Percentiles rank a stretch among this genome's conserved stretches.
These are phyloP conservation scores for Zapornia atra DNA, from an alignment of 2,113 vertebrate genomes.

Conservation along the genomic window DNA sequence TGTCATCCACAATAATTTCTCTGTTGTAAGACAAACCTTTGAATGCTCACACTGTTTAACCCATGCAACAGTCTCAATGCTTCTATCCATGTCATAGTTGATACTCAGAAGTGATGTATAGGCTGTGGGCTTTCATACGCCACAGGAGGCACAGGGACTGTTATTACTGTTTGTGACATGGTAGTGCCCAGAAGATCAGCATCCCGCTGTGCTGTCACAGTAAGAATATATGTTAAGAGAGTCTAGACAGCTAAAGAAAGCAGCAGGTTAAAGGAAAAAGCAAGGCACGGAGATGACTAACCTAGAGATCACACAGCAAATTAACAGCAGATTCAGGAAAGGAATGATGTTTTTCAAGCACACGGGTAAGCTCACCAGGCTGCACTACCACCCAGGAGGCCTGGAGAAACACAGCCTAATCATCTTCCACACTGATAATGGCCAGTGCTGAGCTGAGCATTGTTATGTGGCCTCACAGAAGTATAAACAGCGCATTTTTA, in stretches of 20 bases:
- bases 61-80: not conserved
- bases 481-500: not conserved
- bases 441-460: not conserved
- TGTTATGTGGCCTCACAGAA: not conserved
- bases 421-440: not conserved
- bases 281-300: not conserved
- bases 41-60: not conserved
- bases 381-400: not conserved
- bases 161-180: not conserved
- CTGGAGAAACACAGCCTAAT: not conserved
- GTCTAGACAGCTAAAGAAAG: not conserved
- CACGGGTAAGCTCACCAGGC: not conserved
- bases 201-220: not conserved
- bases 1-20: not conserved
- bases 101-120: not conserved
- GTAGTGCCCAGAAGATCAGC: not conserved
- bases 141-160: not conserved
- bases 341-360: not conserved
- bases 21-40: not conserved
- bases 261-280: not conserved
- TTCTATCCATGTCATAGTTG: not conserved
- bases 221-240: not conserved
- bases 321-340: not conserved
- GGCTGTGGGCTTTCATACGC: fast-evolving
- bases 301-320: not conserved